Evolutionary conservation across 2,113 vertebrate species (phyloP).

Genomic region (Cnemophilus loriae): DNA sequence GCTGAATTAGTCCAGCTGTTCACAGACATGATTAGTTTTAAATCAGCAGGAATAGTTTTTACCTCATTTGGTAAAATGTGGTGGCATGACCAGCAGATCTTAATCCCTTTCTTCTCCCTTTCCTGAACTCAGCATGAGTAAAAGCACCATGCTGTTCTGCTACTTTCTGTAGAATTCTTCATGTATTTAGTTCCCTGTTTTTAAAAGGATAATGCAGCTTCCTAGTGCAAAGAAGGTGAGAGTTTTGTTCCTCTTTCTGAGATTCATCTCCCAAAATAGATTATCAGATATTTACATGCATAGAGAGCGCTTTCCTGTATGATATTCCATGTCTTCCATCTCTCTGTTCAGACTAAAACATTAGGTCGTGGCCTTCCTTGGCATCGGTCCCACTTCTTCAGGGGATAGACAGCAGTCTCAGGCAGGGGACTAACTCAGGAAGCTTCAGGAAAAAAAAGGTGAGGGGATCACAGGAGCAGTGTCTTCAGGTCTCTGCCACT

Average conservation of each 20-base stretch:
- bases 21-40: neutral
- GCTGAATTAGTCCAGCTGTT: neutral
- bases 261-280: neutral
- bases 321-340: neutral
- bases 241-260: neutral
- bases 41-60: neutral
- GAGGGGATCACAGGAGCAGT: neutral
- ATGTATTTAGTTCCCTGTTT: neutral
- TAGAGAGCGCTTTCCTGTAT: neutral
- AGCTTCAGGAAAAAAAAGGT: neutral
- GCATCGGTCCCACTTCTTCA: neutral
- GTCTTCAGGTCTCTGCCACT: neutral
- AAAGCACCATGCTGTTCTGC: neutral
- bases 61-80: neutral
- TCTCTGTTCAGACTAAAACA: neutral
- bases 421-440: neutral
- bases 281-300: neutral
- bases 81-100: neutral
- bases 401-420: neutral
- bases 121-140: neutral
- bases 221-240: neutral
- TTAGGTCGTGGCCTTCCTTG: constrained; percentile 4
- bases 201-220: neutral
- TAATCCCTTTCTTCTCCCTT: neutral
- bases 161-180: neutral